Evolutionary conservation across 2,888 invertebrate species (phyloP).

Genomic region (Syrista parreyssii): DNA sequence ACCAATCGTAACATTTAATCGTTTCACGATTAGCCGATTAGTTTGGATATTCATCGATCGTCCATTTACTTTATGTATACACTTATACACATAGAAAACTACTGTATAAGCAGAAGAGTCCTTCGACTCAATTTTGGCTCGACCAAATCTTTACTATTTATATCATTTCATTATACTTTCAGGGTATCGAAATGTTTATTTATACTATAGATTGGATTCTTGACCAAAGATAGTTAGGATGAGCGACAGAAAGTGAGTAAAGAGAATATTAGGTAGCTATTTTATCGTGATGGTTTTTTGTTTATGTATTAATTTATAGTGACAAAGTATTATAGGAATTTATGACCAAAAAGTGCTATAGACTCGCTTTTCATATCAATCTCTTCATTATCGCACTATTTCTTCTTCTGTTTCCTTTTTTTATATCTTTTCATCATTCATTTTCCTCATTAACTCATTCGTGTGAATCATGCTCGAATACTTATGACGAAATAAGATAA

Average conservation of each 20-base stretch:
- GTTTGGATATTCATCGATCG: conserved; percentile 2
- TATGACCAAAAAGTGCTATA: background rate
- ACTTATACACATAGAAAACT: background rate
- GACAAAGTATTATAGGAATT: background rate
- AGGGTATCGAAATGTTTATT: background rate
- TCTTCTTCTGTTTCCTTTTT: background rate
- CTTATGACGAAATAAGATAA: background rate
- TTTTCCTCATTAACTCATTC: background rate
- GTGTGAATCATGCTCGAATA: background rate
- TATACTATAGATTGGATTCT: background rate
- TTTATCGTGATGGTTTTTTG: background rate
- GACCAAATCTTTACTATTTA: background rate
- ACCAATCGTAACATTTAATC: conserved; percentile 20
- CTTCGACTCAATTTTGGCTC: background rate
- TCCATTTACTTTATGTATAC: conserved; percentile 9
- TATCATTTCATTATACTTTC: background rate
- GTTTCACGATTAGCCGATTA: background rate
- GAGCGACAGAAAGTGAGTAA: background rate
- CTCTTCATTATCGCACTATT: background rate
- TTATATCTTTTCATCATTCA: background rate
- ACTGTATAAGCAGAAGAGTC: background rate
- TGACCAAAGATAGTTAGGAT: background rate
- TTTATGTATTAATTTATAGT: background rate
- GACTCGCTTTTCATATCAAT: background rate
- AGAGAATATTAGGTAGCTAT: background rate